Base-by-base conservation (phyloP, 2,797 vertebrate genomes). In the Glyptemys insculpta region DNA sequence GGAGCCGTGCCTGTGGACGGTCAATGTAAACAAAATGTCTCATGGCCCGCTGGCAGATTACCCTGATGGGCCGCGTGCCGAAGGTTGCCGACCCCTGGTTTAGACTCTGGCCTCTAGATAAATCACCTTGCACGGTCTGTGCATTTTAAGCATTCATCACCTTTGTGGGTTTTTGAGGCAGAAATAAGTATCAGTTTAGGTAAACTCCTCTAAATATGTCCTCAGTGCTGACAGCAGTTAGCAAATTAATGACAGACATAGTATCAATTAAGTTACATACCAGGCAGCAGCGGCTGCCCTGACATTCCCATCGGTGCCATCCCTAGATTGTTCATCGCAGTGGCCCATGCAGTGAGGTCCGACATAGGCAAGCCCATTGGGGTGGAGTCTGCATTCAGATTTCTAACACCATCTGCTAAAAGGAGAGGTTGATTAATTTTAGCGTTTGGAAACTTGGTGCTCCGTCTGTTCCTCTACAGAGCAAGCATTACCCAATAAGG, bases 301-400 rank as follows among this genome's bases (percentile, higher is more conserved):
- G 98, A 98, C 95, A 99, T 98, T 92, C 99, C 98, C 90, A 99
- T 98, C 8, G 99, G 99, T 96, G 99, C 98, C 99, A 99, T 99
- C 85, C 99, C 99, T 83, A 99, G 98, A 97, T 99, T 99, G 98
- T 99, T 99, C 99, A 99, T 99, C 41, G 99, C 99, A 12, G 99
- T 99, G 65, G 99, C 98, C 99, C 99, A 99, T 88, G 99, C 98
- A 27, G 98, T 98, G 23, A 99, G 99, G 97, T 99, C 99, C 0
- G 99, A 99, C 98, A 99, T 99, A 88, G 99, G 99, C 98, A 99
- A 98, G 12, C 99, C 98, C 98, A 99, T 99, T 2, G 98, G 98
- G 97, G 98, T 98, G 87, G 99, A 98, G 93, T 99, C 99, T 94
- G 99, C 98, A 90, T 98, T 98, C 97, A 99, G 98, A 98, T 98